These are phyloP conservation scores for Drosophila peninsularis DNA, from an alignment of 2,888 invertebrate species.

Conservation along the genomic window DNA sequence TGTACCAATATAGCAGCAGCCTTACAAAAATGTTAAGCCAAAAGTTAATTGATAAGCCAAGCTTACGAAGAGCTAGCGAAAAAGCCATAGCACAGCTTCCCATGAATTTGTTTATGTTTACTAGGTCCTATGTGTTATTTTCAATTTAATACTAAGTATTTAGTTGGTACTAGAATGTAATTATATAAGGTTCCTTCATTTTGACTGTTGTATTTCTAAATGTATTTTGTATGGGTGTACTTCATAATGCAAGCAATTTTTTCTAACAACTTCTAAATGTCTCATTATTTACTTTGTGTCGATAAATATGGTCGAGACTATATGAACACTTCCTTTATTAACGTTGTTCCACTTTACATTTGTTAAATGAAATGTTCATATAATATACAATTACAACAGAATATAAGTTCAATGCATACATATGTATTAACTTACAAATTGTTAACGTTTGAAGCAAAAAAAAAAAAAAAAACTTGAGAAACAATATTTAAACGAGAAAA, in stretches of 20 bases:
- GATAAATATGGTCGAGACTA: conserved; percentile 15
- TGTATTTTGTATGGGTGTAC: conserved; percentile 48
- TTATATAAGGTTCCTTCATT: conserved; percentile 57
- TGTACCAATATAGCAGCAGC: conserved; percentile 58
- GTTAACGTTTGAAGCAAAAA: conserved; percentile 75
- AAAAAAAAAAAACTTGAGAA: conserved; percentile 50
- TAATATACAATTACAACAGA: conserved; percentile 36
- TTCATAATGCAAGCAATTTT: conserved; percentile 51
- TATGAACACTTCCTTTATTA: conserved; percentile 71
- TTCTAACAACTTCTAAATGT: conserved; percentile 61
- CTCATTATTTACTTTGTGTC: conserved; percentile 35
- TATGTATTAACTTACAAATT: conserved; percentile 63
- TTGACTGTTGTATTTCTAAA: conserved; percentile 70
- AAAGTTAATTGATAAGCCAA: conserved; percentile 78
- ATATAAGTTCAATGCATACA: conserved; percentile 42
- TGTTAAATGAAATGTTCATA: conserved; percentile 60
- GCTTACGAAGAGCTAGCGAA: conserved; percentile 66
- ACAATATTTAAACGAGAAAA: conserved; percentile 52
- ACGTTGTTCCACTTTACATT: conserved; percentile 77
- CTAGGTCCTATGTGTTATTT: conserved; percentile 28
- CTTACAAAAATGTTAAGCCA: conserved; percentile 74
- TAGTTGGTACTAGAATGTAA: conserved; percentile 52
- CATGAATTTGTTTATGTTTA: conserved; percentile 68
- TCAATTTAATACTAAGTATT: conserved; percentile 26
- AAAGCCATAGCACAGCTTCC: conserved; percentile 68